These are phyloP conservation scores for Heliopora coerulea DNA, from an alignment of 92 coral and sea anemone species.

Conservation along the genomic window DNA sequence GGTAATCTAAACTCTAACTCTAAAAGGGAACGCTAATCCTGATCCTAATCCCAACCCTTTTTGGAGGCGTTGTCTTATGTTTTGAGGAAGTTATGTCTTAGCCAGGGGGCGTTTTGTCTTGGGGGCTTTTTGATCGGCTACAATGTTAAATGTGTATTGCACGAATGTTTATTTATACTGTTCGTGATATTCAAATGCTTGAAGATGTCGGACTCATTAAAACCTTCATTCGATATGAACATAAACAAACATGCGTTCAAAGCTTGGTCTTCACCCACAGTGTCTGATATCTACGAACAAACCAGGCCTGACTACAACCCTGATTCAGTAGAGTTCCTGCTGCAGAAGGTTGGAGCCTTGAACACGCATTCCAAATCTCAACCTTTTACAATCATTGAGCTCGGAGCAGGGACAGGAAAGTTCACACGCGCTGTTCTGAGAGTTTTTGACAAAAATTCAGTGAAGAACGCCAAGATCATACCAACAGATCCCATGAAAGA, in stretches of 20 bases:
- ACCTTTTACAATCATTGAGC: slow-evolving; percentile 63
- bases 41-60: too few relatives aligned
- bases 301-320: slow-evolving; percentile 71
- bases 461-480: slow-evolving; percentile 59
- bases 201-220: background rate
- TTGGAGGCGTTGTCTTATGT: too few relatives aligned
- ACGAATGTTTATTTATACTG: too few relatives aligned
- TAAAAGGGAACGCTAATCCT: too few relatives aligned
- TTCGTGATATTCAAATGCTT: background rate
- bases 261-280: slow-evolving; percentile 1
- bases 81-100: too few relatives aligned
- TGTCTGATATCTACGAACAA: slow-evolving; percentile 57
- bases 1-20: too few relatives aligned
- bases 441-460: slow-evolving; percentile 44
- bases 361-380: slow-evolving; percentile 6
- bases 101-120: too few relatives aligned
- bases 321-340: slow-evolving; percentile 71
- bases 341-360: slow-evolving; percentile 65
- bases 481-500: slow-evolving; percentile 63
- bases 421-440: slow-evolving; percentile 72
- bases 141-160: too few relatives aligned
- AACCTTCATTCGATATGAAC: background rate
- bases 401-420: slow-evolving; percentile 84
- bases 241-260: background rate
- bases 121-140: too few relatives aligned